Conservation (phyloP, 2,888 invertebrate species). For the Hirtodrosophila cameraria region DNA sequence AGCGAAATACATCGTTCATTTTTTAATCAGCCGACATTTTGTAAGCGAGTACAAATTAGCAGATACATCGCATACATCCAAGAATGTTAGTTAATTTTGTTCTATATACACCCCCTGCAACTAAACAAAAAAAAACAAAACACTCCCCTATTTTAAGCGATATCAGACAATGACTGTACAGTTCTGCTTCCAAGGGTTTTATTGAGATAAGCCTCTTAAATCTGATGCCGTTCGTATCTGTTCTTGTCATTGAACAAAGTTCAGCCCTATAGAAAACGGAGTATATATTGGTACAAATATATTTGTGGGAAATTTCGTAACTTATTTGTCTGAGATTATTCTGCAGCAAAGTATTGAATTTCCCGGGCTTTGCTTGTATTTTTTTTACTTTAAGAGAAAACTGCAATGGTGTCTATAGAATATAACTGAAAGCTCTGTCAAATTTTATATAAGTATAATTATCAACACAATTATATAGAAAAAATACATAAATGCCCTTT, state of each 20-base stretch:
- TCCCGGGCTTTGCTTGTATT: too few relatives aligned
- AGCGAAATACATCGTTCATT: not conserved
- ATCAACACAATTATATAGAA: too few relatives aligned
- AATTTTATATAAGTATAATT: too few relatives aligned
- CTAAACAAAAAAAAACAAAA: constrained; percentile 12
- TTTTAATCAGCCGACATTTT: constrained; percentile 10
- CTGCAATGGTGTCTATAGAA: too few relatives aligned
- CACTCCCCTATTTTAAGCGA: constrained; percentile 31
- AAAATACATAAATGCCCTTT: not conserved
- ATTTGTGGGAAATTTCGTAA: too few relatives aligned
- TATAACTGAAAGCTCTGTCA: too few relatives aligned
- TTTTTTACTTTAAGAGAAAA: too few relatives aligned
- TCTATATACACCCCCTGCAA: not conserved
- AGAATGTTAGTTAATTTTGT: not conserved
- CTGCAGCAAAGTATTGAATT: too few relatives aligned
- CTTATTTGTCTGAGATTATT: too few relatives aligned
- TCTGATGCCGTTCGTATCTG: constrained; percentile 20
- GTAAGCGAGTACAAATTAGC: not conserved
- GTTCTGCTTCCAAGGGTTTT: constrained; percentile 13
- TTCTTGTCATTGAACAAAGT: constrained; percentile 7
- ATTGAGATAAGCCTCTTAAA: constrained; percentile 54
- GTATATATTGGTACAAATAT: not conserved
- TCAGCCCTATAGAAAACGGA: not conserved
- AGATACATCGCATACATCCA: not conserved
- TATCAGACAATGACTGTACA: constrained; percentile 23